Conservation (phyloP, 2,888 invertebrate genomes). For the Leistus spinibarbis region DNA sequence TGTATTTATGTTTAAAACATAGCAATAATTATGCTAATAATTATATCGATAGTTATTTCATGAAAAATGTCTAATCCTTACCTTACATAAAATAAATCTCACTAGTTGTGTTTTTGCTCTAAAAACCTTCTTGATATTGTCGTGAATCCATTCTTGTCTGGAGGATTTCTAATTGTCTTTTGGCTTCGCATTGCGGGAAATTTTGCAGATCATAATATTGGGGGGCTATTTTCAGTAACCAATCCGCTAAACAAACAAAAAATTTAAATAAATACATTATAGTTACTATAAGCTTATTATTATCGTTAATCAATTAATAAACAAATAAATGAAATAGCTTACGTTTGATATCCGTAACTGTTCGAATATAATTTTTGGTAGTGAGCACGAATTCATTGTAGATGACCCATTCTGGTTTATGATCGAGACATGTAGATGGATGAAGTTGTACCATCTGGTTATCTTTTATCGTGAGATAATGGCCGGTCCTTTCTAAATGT, state of each 20-base stretch:
- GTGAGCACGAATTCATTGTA: slow-evolving; percentile 99
- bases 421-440: slow-evolving; percentile 98
- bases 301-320: slow-evolving; percentile 36
- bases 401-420: slow-evolving; percentile 99
- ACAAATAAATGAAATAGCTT: slow-evolving; percentile 55
- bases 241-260: slow-evolving; percentile 70
- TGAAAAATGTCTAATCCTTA: slow-evolving; percentile 12
- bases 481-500: slow-evolving; percentile 95
- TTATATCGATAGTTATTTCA: neutral
- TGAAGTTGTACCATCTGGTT: slow-evolving; percentile 99
- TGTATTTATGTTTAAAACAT: neutral
- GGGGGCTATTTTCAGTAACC: slow-evolving; percentile 94
- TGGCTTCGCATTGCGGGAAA: slow-evolving; percentile 97
- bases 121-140: slow-evolving; percentile 89
- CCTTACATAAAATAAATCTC: slow-evolving; percentile 43
- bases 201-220: slow-evolving; percentile 98
- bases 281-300: neutral
- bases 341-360: slow-evolving; percentile 99
- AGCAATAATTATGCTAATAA: neutral
- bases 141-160: slow-evolving; percentile 86
- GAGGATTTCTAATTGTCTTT: slow-evolving; percentile 86
- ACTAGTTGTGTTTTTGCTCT: slow-evolving; percentile 49
- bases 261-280: neutral
- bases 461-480: slow-evolving; percentile 98
- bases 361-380: slow-evolving; percentile 98